Base-by-base conservation (phyloP, 2,797 vertebrate genomes). In the Bryconaethiops microstoma region DNA sequence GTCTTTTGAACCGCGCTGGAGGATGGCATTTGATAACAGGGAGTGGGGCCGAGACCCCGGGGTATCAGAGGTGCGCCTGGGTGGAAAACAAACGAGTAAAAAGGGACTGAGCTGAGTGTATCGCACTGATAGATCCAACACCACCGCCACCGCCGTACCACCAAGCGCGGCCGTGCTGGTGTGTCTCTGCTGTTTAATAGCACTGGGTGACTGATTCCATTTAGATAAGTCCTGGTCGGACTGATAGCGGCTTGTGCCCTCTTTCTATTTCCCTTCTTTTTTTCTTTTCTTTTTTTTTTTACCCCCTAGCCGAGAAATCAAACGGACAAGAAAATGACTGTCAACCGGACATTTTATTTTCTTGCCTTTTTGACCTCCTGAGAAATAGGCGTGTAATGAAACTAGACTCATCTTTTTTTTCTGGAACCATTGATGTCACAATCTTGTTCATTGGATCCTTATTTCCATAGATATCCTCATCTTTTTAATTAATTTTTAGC, bases 1-100 rank as follows among this genome's bases (percentile, higher is more conserved):
- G 80, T 91, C 74, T 82, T 90, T 87, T 85, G 88, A 85, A 85
- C 85, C 89, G 76, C 80, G 81, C 81, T 74, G 89, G 85, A 81
- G 86, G 88, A 90, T 90, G 86, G 84, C 80, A 84, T 88, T 70
- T 78, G 74, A 87, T 85, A 79, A 85, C 78, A 85, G 85, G 59
- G 78, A 76, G 55, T 48, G 75, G 71, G 74, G 82, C 81, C 79
- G 77, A 42, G 73, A 63, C 62, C 62, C 76, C 48, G 62, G 76
- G 67, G 76, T 69, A 77, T 40, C 69, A n/a, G 62, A 68, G 79
- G 81, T 80, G 74, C 79, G 75, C 64, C 72, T 81, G 72, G 72
- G 52, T 67, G 69, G 71, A 80, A 74, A 60, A 62, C 42, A 54
- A 81, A 79, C 76, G 69, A 77, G 81, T 83, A 76, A 85, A 82